Evolutionary conservation across 2,797 vertebrate species (phyloP).

Genomic region (Pygocentrus nattereri): DNA sequence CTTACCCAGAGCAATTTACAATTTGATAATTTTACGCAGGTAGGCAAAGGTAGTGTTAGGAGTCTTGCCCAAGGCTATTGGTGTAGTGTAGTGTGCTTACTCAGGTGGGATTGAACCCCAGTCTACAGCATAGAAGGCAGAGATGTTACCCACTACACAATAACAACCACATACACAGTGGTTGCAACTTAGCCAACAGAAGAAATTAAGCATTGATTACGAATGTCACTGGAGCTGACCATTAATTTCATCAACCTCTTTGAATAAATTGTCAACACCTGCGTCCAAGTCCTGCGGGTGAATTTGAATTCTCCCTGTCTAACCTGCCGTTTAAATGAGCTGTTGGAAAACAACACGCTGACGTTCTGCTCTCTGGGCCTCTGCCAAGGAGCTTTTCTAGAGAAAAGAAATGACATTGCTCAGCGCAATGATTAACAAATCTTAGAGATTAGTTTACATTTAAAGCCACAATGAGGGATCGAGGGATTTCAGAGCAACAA

Average conservation of each 20-base stretch:
- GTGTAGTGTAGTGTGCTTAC: no score
- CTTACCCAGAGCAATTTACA: no score
- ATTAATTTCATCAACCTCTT: background rate
- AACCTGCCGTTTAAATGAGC: constrained; percentile 15
- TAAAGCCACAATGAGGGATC: constrained; percentile 7
- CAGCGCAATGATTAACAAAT: constrained; percentile 40
- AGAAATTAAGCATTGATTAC: background rate
- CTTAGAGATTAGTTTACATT: constrained; percentile 2
- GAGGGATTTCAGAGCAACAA: constrained; percentile 5
- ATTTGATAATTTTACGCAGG: no score
- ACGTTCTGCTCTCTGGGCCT: constrained; percentile 11
- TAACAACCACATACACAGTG: no score
- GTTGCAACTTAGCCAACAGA: background rate
- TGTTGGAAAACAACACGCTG: constrained; percentile 12
- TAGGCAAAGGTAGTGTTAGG: no score
- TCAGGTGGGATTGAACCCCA: no score
- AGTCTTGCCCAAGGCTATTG: no score
- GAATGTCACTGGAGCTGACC: background rate
- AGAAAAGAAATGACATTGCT: constrained; percentile 32
- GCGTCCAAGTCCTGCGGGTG: background rate
- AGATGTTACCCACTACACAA: no score
- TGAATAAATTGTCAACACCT: background rate
- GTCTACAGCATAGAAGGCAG: no score
- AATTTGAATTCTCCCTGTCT: background rate
- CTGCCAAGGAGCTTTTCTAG: constrained; percentile 19